Evolutionary conservation across 2,888 invertebrate species (phyloP).

Genomic region (Melieria omissa): DNA sequence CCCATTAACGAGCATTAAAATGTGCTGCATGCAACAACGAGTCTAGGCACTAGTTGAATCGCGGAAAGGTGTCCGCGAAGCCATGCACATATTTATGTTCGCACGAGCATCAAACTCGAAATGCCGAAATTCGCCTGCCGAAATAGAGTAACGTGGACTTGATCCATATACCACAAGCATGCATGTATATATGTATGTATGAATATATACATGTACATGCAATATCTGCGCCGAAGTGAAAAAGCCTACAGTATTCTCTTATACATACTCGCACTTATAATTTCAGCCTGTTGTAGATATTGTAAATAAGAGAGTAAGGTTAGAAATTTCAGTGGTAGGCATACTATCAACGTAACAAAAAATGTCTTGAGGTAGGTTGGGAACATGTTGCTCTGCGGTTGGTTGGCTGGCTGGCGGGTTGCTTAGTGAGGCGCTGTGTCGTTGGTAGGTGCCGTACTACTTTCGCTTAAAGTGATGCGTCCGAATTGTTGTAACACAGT

Average conservation of each 20-base stretch:
- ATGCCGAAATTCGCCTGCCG: no score
- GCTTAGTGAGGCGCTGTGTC: no score
- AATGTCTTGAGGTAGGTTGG: constrained; percentile 64
- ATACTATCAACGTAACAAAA: constrained; percentile 51
- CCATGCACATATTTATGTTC: no score
- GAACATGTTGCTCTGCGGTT: constrained; percentile 45
- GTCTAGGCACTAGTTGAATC: no score
- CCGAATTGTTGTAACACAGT: no score
- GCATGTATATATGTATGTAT: neutral
- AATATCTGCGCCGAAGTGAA: constrained; percentile 38
- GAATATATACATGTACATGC: neutral
- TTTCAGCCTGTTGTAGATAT: constrained; percentile 24
- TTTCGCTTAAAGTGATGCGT: no score
- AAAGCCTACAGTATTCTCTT: constrained; percentile 19
- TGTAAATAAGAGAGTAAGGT: constrained; percentile 21
- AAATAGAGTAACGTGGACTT: constrained; percentile 2
- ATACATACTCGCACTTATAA: neutral
- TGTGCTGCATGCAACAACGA: no score
- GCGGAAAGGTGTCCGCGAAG: no score
- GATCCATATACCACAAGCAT: constrained; percentile 1
- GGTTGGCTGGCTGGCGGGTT: no score
- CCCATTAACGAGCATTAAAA: no score
- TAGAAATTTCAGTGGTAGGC: constrained; percentile 9
- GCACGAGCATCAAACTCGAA: no score
- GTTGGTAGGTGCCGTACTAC: no score